Evolutionary conservation across 2,797 vertebrate genomes (phyloP), one percentile per base, ranked within the genome.

Genomic region (Acropternis orthonyx): DNA sequence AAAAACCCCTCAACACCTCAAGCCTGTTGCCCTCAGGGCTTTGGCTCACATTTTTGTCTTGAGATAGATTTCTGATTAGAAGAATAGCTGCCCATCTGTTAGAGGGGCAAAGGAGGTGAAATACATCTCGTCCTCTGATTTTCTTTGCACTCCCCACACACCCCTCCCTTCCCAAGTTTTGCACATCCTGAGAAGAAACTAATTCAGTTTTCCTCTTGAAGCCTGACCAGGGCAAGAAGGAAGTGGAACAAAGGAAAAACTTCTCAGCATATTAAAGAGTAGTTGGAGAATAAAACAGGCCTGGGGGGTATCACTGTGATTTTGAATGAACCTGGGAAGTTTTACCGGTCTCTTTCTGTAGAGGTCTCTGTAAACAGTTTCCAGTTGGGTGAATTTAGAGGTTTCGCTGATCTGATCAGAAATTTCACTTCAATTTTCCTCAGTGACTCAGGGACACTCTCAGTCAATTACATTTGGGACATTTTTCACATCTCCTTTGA

Each of bases 71-170:
- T 75, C 12, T 72, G 71, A 92, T 76, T 56, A 74, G 89, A 89
- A 89, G 66, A 95, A 93, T 66, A 96, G 78, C 83, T 97, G 72
- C 52, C 83, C 79, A 94, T 97, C 92, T 97, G 78, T 94, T 95
- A 88, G 58, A 59, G 87, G 95, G 80, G 80, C 37, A 92, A 88
- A 95, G 93, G 58, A 90, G 83, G 95, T 93, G 75, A 96, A 97
- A 96, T 82, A 82, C 73, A 82, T 95, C 86, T 95, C 52, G 54
- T 73, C 82, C 61, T 88, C 43, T 89, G 36, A 83, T 83, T 95
- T 80, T 68, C 71, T 65, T 75, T 8, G 20, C 6, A 5, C 3
- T 24, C 5, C 8, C 20, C 27, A 19, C 10, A 37, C 27, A 9
- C 15, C 13, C 12, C n/a, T 72, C 34, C 18, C 4, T 19, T 24